Evolutionary conservation across 1,140 invertebrate genomes (phyloP), one percentile per base, ranked within the genome.

Genomic region (Latrodectus geometricus): DNA sequence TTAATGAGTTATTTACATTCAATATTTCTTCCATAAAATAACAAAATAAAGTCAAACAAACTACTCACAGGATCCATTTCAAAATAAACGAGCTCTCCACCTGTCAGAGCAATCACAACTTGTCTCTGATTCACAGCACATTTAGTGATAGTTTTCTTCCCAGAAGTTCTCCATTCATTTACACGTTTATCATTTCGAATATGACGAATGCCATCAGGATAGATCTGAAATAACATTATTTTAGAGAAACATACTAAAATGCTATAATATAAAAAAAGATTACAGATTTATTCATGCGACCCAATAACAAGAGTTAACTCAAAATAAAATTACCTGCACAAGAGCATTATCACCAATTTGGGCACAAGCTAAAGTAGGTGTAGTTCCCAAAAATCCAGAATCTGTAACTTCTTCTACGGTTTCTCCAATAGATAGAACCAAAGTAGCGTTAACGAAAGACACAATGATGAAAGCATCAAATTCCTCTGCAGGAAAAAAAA

Each of bases 381-480:
- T 99, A 2, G 98, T 99, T 86, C 98, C 98, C 76, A 99, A 93
- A 91, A 99, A 99, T 54, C 99, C 99, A 76, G 98, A 99, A 92
- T 99, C 98, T 9, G 98, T 98, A 1, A 99, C 98, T 96, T 99
- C 99, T 92, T 99, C 99, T 54, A 99, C 99, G 88, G 98, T 99
- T 92, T 99, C 99, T 88, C 99, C 99, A 91, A 99, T 99, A 88
- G 97, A 99, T 88, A 99, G 93, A 85, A 99, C 98, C 88, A 99
- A 93, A 49, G 99, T 99, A 86, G 99, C 99, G 92, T 99, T 99
- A 65, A 99, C 96, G 95, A 99, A 99, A 69, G 98, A 99, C 88
- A 99, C 99, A 91, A 99, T 98, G 93, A 99, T 99, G 93, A 99
- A 99, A 69, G 98, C 97, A 94, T 99, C 99, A 94, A 94, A 99